Conservation (phyloP, 2,797 vertebrate genomes). For the Labroides dimidiatus region DNA sequence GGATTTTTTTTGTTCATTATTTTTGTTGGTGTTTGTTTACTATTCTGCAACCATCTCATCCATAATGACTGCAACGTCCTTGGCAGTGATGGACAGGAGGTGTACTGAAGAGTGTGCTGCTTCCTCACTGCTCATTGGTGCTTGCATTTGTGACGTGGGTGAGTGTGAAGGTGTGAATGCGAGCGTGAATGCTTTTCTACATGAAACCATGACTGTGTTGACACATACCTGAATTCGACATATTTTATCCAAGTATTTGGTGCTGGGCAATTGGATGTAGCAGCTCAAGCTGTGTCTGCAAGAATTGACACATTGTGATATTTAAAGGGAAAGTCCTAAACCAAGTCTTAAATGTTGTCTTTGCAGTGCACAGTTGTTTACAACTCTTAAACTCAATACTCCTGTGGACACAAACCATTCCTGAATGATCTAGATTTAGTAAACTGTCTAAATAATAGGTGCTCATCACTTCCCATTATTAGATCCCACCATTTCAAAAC, state of each 20-base stretch:
- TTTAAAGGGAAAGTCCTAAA: conserved; percentile 88
- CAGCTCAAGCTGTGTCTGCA: conserved; percentile 87
- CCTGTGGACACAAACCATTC: conserved; percentile 82
- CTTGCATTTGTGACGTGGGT: conserved; percentile 81
- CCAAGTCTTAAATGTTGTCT: conserved; percentile 88
- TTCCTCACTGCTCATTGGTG: conserved; percentile 78
- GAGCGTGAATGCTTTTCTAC: conserved; percentile 70
- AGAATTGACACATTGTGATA: conserved; percentile 86
- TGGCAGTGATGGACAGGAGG: conserved; percentile 77
- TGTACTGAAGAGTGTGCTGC: conserved; percentile 71
- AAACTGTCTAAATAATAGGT: conserved; percentile 91
- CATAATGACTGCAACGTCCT: conserved; percentile 79
- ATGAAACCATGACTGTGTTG: conserved; percentile 77
- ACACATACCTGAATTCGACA: conserved; percentile 77
- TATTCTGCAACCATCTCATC: conserved; percentile 82
- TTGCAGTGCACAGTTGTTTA: conserved; percentile 94
- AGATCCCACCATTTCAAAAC: conserved; percentile 94
- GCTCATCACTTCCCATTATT: conserved; percentile 92
- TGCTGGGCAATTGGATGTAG: conserved; percentile 89
- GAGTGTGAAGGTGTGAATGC: conserved; percentile 71
- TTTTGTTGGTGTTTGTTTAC: conserved; percentile 86
- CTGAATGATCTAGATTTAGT: conserved; percentile 89
- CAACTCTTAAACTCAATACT: conserved; percentile 89
- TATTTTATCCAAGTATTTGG: conserved; percentile 84
- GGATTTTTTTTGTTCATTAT: conserved; percentile 90